These are phyloP conservation scores for Elachura formosa DNA, from an alignment of 2,113 vertebrate species.

Conservation along the genomic window DNA sequence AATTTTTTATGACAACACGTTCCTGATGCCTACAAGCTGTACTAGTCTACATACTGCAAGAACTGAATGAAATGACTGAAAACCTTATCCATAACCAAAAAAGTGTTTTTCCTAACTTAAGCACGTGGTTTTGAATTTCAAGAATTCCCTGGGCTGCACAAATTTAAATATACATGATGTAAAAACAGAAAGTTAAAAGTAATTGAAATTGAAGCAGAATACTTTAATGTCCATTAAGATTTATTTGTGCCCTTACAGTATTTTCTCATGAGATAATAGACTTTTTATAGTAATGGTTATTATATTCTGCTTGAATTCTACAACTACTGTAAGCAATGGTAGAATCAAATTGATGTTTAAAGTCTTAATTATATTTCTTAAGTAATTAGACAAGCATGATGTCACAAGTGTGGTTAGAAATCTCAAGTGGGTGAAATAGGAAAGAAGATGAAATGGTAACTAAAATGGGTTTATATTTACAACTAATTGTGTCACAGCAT, in stretches of 20 bases:
- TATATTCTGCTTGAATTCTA: not conserved
- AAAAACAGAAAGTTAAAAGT: not conserved
- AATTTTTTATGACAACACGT: not conserved
- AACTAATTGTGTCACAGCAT: not conserved
- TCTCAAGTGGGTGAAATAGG: not conserved
- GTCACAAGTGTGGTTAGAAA: not conserved
- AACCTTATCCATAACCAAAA: not conserved
- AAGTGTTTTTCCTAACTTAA: not conserved
- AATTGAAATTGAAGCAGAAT: not conserved
- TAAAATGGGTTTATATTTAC: not conserved
- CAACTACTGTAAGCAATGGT: not conserved
- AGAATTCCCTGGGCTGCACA: not conserved
- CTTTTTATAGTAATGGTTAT: not conserved
- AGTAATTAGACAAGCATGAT: constrained; percentile 10
- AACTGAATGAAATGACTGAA: not conserved
- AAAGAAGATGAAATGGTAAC: not conserved
- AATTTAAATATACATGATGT: not conserved
- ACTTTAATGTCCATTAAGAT: not conserved
- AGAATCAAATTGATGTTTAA: not conserved
- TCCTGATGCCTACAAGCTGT: not conserved
- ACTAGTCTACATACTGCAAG: not conserved
- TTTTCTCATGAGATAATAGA: not conserved
- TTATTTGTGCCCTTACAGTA: not conserved
- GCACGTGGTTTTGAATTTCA: not conserved
- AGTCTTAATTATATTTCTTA: constrained; percentile 6